Evolutionary conservation across 2,113 vertebrate species (phyloP).

Genomic region (Dinomys branickii): DNA sequence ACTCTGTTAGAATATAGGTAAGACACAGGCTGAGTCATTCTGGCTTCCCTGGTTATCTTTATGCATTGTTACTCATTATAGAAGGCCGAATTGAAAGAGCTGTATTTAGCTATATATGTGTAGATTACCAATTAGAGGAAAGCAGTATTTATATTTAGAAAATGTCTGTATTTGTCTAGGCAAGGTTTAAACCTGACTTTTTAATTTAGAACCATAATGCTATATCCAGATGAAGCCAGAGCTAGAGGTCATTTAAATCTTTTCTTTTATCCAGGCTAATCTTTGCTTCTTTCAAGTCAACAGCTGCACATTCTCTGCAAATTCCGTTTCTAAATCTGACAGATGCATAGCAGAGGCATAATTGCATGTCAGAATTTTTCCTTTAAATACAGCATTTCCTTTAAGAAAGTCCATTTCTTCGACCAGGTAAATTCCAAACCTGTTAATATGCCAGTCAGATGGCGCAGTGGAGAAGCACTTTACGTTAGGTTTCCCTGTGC

Average conservation of each 20-base stretch:
- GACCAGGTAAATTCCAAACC: neutral
- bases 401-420: neutral
- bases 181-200: conserved; percentile 67
- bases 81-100: conserved; percentile 36
- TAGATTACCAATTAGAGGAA: conserved; percentile 58
- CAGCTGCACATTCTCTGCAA: conserved; percentile 72
- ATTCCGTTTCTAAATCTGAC: conserved; percentile 54
- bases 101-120: conserved; percentile 45
- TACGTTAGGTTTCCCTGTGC: neutral
- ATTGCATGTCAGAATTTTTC: conserved; percentile 10
- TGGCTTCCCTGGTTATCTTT: neutral
- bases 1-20: neutral
- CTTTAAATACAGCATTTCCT: conserved; percentile 34
- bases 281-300: conserved; percentile 70
- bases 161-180: conserved; percentile 59
- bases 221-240: conserved; percentile 62
- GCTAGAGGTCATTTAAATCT: conserved; percentile 61
- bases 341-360: conserved; percentile 43
- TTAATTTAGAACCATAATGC: conserved; percentile 76
- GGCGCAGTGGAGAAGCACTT: neutral
- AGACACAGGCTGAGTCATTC: neutral
- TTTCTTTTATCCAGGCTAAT: conserved; percentile 76
- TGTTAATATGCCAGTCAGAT: neutral
- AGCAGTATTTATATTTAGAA: conserved; percentile 70
- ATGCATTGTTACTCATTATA: conserved; percentile 36